Evolutionary conservation across 2,113 vertebrate species (phyloP).

Genomic region (Ciconia boyciana): DNA sequence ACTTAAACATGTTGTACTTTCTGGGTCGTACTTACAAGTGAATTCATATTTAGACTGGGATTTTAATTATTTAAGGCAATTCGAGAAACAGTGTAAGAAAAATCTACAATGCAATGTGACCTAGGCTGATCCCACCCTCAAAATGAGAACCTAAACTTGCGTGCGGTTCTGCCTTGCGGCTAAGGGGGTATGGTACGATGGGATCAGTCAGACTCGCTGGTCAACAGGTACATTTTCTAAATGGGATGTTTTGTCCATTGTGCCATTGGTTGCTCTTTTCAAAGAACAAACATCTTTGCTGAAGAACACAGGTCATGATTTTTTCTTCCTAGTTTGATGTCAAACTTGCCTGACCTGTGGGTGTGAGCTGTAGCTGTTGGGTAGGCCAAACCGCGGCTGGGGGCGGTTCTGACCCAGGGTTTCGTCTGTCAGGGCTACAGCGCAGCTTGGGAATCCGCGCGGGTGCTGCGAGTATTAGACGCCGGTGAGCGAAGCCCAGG

Average conservation of each 20-base stretch:
- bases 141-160: neutral
- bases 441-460: rapidly evolving
- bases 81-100: neutral
- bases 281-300: neutral
- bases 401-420: neutral
- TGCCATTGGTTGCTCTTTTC: rapidly evolving
- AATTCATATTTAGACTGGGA: neutral
- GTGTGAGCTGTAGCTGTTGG: rapidly evolving
- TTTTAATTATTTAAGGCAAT: neutral
- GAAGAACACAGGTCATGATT: rapidly evolving
- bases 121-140: rapidly evolving
- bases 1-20: neutral
- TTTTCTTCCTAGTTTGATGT: neutral
- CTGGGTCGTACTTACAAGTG: neutral
- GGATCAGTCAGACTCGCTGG: too few relatives aligned
- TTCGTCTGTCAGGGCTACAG: rapidly evolving
- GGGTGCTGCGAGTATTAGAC: rapidly evolving
- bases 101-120: rapidly evolving
- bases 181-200: rapidly evolving
- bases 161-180: neutral
- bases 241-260: neutral
- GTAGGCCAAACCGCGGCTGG: rapidly evolving
- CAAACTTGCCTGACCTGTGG: neutral
- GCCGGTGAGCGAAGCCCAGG: neutral
- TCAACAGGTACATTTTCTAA: neutral